phyloP scores from a whole-genome alignment of 2,888 invertebrate species.

The Archaeoteleia sp. region DNA sequence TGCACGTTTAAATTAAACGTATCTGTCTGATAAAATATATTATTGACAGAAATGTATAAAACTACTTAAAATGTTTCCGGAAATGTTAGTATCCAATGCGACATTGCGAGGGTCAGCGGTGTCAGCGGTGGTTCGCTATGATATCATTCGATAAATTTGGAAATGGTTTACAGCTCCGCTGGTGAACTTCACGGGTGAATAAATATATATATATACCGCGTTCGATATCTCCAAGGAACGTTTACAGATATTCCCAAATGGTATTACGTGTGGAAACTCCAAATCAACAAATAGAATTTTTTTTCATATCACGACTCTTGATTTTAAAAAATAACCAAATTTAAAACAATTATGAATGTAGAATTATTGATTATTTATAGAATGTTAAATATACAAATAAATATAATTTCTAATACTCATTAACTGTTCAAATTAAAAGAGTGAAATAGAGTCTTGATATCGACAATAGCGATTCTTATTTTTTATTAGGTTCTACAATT shows the following conservation, averaged over 20 bases:
- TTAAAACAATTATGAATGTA: too few species aligned
- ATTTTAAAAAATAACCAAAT: too few species aligned
- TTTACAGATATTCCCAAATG: conserved; percentile 43
- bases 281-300: conserved; percentile 25
- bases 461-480: too few species aligned
- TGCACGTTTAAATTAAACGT: too few species aligned
- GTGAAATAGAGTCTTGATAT: too few species aligned
- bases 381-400: too few species aligned
- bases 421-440: too few species aligned
- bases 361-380: too few species aligned
- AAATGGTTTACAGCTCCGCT: conserved; percentile 24
- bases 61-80: conserved; percentile 18
- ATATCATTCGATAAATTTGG: conserved; percentile 46
- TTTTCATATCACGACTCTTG: too few species aligned
- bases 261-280: conserved; percentile 38
- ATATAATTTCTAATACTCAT: too few species aligned
- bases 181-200: conserved; percentile 27
- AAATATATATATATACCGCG: conserved; percentile 35
- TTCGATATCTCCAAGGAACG: conserved; percentile 26
- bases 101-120: conserved; percentile 26
- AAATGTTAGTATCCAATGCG: conserved; percentile 17
- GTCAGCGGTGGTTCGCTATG: conserved; percentile 38
- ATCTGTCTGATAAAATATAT: conserved; percentile 11
- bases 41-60: conserved; percentile 4
- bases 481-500: neutral